Evolutionary conservation across 2,888 invertebrate genomes (phyloP), one percentile per base, ranked within the genome.

Genomic region (Hirtodrosophila histrioides): DNA sequence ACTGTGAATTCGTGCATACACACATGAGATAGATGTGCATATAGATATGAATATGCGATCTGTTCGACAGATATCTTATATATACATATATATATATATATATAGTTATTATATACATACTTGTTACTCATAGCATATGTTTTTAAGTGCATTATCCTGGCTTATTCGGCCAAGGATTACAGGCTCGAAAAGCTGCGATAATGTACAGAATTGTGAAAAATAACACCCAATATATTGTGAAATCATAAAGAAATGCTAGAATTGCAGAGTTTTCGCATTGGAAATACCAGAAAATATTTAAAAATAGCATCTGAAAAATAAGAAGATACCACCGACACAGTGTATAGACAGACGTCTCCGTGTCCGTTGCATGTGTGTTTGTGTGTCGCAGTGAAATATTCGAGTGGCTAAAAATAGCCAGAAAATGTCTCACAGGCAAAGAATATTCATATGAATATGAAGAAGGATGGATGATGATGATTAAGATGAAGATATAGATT

Each of bases 221-320:
- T 8, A 31, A 31, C 7, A 4, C 29, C 11, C 9, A 12, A 46
- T 39, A 36, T 17, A 54, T 24, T 49, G 43, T 44, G 41, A 35
- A 48, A 43, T 49, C 33, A 53, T 36, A 31, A 31, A 7, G 27
- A 31, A 41, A 37, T 41, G 31, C 33, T 43, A 17, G 17, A 41
- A 57, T n/a, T 69, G 40, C 46, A 60, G 44, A 65, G 57, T 65
- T 82, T 81, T 62, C 51, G 61, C 51, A 51, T 81, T 64, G 69
- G 65, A 72, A 70, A 73, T 62, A 61, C 73, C 64, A 80, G 58
- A 76, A 60, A 62, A 56, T 40, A 36, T 70, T 68, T 90, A 89
- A 77, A 88, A 89, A 89, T 89, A 89, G 90, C 71, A 27, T 71
- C 5, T 88, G 89, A 90, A 89, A 89, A 89, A 79, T 85, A 86